phyloP scores from a whole-genome alignment of 2,113 vertebrate species.

The Heteronetta atricapilla region DNA sequence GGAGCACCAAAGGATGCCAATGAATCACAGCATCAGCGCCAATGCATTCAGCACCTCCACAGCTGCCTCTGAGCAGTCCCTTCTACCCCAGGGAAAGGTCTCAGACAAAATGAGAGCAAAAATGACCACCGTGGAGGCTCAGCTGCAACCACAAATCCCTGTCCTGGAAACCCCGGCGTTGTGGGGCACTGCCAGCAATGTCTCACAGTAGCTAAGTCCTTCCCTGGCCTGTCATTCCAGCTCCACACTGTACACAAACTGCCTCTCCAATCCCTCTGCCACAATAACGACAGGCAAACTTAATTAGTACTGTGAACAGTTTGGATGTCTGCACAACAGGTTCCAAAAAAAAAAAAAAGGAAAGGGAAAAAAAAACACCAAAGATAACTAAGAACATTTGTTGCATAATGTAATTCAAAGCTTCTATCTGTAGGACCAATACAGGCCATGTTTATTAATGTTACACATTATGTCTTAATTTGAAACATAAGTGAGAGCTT shows the following conservation, averaged over 20 bases:
- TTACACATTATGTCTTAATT: neutral
- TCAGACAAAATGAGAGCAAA: neutral
- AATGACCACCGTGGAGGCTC: neutral
- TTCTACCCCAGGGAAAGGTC: neutral
- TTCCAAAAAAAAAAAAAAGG: neutral
- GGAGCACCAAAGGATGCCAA: neutral
- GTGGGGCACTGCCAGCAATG: accelerated
- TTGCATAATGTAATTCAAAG: neutral
- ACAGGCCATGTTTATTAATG: neutral
- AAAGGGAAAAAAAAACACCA: neutral
- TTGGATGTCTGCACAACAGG: neutral
- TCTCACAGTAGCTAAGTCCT: neutral
- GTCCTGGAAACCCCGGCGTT: accelerated
- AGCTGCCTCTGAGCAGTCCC: neutral
- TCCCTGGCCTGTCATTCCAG: neutral
- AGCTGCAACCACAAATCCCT: neutral
- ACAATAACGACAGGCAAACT: neutral
- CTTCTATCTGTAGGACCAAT: neutral
- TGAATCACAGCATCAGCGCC: neutral
- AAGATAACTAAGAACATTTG: conserved; percentile 30
- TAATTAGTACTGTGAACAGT: conserved; percentile 4
- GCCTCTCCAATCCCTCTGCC: neutral
- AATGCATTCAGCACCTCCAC: neutral
- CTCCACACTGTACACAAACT: neutral
- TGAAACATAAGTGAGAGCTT: neutral